Base-by-base conservation (phyloP, 2,113 vertebrate species). In the Cebus imitator region DNA sequence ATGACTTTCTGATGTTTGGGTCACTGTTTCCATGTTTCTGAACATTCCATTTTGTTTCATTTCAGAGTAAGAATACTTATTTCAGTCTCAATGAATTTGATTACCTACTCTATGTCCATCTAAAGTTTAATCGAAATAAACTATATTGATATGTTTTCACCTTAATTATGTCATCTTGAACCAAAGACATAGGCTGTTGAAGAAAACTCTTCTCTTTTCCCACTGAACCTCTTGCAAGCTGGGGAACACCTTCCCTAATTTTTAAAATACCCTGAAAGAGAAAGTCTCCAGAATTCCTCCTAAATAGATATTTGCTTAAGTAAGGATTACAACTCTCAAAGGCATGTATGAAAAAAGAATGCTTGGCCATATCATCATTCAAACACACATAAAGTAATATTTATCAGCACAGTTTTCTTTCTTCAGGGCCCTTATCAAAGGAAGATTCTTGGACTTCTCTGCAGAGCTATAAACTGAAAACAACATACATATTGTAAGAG, bases 71-170 rank as follows among this genome's bases (percentile, higher is more conserved):
- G 27, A 90, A 52, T 50, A 79, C 55, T 45, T 92, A 25, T 35
- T 57, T 55, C 64, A 23, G 90, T 48, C 27, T 90, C 70, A 87
- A 18, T 52, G 6, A 70, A 64, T 45, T n/a, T 35, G 12, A 64
- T 61, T 90, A 21, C 48, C 83, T 80, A 68, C 1, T 93, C 40
- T 86, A 68, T 48, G 20, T 91, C 58, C 50, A 93, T 9, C 11
- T 70, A 86, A 90, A 92, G 14, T 64, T 81, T 32, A 84, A 55
- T 80, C 6, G 30, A 95, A 90, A 92, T 43, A 84, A 96, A 87
- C 12, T 37, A 27, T n/a, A 83, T 66, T 40, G 48, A 75, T 48
- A 72, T 43, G 10, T 61, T 87, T 86, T 68, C 0, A 89, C 7
- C 2, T 91, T 86, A 81, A 94, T 94, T 90, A 93, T 17, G 20